Percentiles rank a stretch among this genome's conserved stretches.
Conservation (phyloP, 2,797 vertebrate species). For the Sandelia bainsii region DNA sequence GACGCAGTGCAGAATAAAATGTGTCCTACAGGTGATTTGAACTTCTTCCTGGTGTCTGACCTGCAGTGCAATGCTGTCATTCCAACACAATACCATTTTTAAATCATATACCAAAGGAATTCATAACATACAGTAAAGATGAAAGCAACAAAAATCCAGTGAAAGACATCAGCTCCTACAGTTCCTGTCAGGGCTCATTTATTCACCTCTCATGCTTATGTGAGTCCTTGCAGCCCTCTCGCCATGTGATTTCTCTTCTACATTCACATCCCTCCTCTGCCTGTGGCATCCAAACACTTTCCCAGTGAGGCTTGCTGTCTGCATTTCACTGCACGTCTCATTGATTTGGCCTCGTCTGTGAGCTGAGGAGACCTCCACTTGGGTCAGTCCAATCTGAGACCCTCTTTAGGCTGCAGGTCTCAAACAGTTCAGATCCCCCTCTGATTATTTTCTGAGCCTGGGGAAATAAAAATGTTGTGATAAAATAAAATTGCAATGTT, state of each 20-base stretch:
- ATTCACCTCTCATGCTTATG: slow-evolving; percentile 62
- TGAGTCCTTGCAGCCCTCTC: slow-evolving; percentile 51
- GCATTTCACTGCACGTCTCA: slow-evolving; percentile 66
- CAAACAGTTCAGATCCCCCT: slow-evolving; percentile 58
- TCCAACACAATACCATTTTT: not conserved
- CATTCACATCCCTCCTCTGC: slow-evolving; percentile 62
- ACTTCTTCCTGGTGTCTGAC: not conserved
- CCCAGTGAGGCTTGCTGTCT: slow-evolving; percentile 63
- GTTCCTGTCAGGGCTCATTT: slow-evolving; percentile 70
- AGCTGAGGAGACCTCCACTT: slow-evolving; percentile 64
- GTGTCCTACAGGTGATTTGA: not conserved
- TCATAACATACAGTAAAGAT: slow-evolving; percentile 13
- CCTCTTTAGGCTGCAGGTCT: slow-evolving; percentile 59
- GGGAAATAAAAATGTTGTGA: slow-evolving; percentile 53
- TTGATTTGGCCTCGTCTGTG: slow-evolving; percentile 69
- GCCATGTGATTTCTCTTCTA: slow-evolving; percentile 65
- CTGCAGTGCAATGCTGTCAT: not conserved
- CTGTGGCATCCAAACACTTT: slow-evolving; percentile 70
- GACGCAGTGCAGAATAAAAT: not conserved
- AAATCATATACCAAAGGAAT: slow-evolving; percentile 17
- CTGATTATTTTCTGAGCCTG: slow-evolving; percentile 56
- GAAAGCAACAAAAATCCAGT: slow-evolving; percentile 20
- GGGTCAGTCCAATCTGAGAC: slow-evolving; percentile 63
- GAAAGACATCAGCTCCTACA: slow-evolving; percentile 48
- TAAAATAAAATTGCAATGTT: slow-evolving; percentile 43